These are phyloP conservation scores for Ellobium chinense DNA, from an alignment of 2,888 invertebrate species.

Conservation along the genomic window DNA sequence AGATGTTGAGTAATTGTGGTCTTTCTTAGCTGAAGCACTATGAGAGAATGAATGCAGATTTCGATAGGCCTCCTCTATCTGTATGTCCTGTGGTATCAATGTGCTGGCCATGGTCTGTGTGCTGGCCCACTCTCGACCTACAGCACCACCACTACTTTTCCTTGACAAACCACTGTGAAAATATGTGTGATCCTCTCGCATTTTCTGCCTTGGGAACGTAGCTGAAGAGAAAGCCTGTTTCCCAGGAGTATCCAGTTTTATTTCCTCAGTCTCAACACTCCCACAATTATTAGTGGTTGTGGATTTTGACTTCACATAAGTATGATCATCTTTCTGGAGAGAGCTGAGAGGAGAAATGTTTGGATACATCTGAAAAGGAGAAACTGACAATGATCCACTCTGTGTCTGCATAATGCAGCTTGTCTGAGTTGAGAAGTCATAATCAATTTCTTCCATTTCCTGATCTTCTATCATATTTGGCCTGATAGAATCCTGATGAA, in stretches of 20 bases:
- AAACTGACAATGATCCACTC: neutral
- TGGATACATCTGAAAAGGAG: neutral
- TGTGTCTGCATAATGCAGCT: neutral
- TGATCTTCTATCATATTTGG: constrained; percentile 33
- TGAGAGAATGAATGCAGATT: constrained; percentile 30
- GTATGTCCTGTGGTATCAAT: neutral
- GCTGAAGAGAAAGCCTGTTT: constrained; percentile 33
- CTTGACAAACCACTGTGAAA: constrained; percentile 41
- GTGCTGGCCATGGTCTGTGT: constrained; percentile 30
- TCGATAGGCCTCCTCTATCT: constrained; percentile 20
- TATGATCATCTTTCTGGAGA: constrained; percentile 46
- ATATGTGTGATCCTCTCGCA: constrained; percentile 45
- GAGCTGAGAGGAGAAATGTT: neutral
- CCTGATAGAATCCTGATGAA: constrained; percentile 5
- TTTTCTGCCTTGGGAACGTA: constrained; percentile 42
- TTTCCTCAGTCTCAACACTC: neutral
- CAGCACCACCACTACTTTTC: neutral
- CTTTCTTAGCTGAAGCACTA: constrained; percentile 39
- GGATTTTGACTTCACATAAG: constrained; percentile 39
- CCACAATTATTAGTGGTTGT: neutral
- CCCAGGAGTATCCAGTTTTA: neutral
- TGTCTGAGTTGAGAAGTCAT: neutral
- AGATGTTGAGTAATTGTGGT: constrained; percentile 46
- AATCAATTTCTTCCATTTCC: constrained; percentile 32
- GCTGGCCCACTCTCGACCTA: constrained; percentile 37